A percentile compares a stretch with the other conserved stretches of the same genome.
Conservation (phyloP, 1,140 invertebrate species). For the Listronotus bonariensis region DNA sequence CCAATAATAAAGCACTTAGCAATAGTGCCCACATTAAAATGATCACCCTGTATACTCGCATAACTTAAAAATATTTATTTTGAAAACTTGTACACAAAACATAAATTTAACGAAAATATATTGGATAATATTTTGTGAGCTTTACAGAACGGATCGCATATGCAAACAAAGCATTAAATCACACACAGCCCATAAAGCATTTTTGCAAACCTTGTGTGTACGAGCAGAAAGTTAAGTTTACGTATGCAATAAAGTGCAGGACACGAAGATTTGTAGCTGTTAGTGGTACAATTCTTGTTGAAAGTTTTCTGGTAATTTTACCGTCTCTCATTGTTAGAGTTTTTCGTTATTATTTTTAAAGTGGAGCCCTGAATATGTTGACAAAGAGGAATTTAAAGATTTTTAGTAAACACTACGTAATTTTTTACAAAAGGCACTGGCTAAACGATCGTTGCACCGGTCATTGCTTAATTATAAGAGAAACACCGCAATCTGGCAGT, state of each 20-base stretch:
- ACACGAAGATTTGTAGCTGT: slow-evolving; percentile 29
- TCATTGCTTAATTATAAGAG: too few relatives aligned
- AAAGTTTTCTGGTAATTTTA: slow-evolving; percentile 14
- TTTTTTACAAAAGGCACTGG: too few relatives aligned
- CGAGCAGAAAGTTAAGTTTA: slow-evolving; percentile 25
- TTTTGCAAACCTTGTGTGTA: slow-evolving; percentile 27
- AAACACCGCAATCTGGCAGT: too few relatives aligned
- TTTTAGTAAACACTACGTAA: too few relatives aligned
- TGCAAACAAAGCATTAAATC: slow-evolving; percentile 34
- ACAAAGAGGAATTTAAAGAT: too few relatives aligned
- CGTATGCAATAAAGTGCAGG: slow-evolving; percentile 29
- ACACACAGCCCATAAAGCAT: slow-evolving; percentile 38
- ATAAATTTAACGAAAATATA: slow-evolving; percentile 20
- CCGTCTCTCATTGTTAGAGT: too few relatives aligned
- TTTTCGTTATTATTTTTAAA: too few relatives aligned
- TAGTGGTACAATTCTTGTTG: slow-evolving; percentile 20
- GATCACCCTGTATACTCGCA: too few relatives aligned
- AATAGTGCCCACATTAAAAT: too few relatives aligned
- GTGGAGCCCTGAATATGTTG: too few relatives aligned
- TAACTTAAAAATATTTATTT: not conserved
- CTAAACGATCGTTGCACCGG: too few relatives aligned
- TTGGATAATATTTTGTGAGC: slow-evolving; percentile 11
- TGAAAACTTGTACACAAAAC: slow-evolving; percentile 6
- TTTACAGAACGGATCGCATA: slow-evolving; percentile 12
- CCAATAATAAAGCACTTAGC: too few relatives aligned